Base-by-base conservation (phyloP, 2,888 invertebrate genomes). In the Nipponacmea schrenckii region DNA sequence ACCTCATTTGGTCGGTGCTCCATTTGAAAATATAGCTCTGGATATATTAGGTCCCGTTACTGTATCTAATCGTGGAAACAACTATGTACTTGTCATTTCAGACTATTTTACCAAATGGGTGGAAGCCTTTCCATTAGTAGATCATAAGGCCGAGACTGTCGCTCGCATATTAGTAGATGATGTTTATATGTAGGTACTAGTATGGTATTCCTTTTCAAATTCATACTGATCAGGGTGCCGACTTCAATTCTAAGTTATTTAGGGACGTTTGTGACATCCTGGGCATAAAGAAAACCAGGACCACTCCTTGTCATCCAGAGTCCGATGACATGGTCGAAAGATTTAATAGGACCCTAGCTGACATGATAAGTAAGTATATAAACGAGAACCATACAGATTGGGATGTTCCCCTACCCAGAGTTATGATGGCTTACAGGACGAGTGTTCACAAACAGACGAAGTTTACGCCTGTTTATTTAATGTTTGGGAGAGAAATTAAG, bases 241-340 rank as follows among this genome's bases (percentile, higher is more conserved):
- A 68, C 20, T 68, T 68, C 8, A 44, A 62, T 17, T 68, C 68
- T 20, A 62, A 24, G 2, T 15, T 68, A 31, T 68, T 62, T 27
- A 20, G 27, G n/a, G 62, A 68, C n/a, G 27, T 68, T 17, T 62
- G 39, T 62, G 12, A 44, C 8, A 14, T 17, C 12, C 45, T 68
- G 24, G 68, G 24, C 56, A n/a, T n/a, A n/a, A n/a, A n/a, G n/a
- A n/a, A n/a, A n/a, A n/a, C n/a, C n/a, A n/a, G n/a, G n/a, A n/a
- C 31, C 1, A 20, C 62, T 17, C 62, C 68, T 12, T 62, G 62
- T 68, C 45, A 62, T 20, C 68, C 62, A 15, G 1, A 31, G 45
- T 20, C 20, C 39, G 68, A 68, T 27, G 62, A 62, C 5, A 27
- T 68, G 2, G 62, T 68, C 31, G 68, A 62, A 3, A 15, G 68